phyloP scores from a whole-genome alignment of 2,797 vertebrate species.

The Neopelma chrysocephalum region DNA sequence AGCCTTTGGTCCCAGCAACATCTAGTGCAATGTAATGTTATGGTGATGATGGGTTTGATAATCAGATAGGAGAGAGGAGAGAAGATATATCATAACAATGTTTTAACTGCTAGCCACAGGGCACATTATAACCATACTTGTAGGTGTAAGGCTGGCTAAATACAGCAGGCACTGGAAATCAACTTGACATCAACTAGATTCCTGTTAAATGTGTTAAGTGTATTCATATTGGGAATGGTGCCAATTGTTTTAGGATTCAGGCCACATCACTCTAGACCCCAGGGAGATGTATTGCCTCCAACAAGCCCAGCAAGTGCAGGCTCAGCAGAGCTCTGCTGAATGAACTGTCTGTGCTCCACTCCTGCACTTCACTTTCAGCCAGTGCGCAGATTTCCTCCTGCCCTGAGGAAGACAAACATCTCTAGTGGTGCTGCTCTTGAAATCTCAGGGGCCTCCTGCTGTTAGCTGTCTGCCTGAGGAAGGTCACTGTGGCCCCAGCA shows the following conservation, averaged over 20 bases:
- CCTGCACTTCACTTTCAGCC: not conserved
- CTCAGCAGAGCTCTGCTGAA: not conserved
- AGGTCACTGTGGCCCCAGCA: not conserved
- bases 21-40: not conserved
- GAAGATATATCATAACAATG: not conserved
- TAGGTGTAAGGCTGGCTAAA: not conserved
- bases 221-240: not conserved
- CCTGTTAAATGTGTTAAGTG: not conserved
- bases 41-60: not conserved
- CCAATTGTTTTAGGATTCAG: not conserved
- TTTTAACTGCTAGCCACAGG: not conserved
- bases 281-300: accelerated
- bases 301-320: accelerated
- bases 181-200: not conserved
- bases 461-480: not conserved
- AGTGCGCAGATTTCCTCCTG: not conserved
- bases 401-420: not conserved
- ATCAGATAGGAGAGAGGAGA: not conserved
- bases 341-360: not conserved
- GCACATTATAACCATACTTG: not conserved
- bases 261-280: not conserved
- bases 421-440: not conserved
- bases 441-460: not conserved
- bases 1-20: not conserved
- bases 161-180: not conserved